Evolutionary conservation across 2,888 invertebrate species (phyloP).

Genomic region (Orchesella flavescens): DNA sequence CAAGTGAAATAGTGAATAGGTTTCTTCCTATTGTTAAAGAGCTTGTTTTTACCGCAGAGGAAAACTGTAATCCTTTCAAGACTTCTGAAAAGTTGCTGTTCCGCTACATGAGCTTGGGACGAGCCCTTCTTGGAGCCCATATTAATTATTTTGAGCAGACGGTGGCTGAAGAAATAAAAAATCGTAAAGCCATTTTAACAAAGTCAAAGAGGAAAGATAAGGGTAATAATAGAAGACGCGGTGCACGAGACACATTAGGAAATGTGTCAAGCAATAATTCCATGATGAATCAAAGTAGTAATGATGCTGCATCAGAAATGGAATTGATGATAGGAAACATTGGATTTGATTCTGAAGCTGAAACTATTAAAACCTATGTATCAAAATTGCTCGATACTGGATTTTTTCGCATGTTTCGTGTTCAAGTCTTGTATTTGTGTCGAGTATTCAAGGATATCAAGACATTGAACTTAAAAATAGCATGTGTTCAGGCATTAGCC

Average conservation of each 20-base stretch:
- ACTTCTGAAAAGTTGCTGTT: constrained; percentile 43
- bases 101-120: constrained; percentile 66
- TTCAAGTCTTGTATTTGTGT: constrained; percentile 65
- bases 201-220: constrained; percentile 47
- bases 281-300: constrained; percentile 44
- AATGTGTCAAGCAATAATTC: constrained; percentile 14
- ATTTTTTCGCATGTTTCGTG: constrained; percentile 66
- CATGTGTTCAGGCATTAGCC: constrained; percentile 65
- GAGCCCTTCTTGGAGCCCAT: constrained; percentile 66
- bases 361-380: constrained; percentile 63
- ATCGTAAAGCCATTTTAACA: constrained; percentile 48
- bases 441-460: constrained; percentile 46
- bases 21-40: constrained; percentile 58
- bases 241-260: neutral
- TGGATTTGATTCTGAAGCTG: constrained; percentile 69
- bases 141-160: constrained; percentile 68
- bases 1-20: constrained; percentile 46
- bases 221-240: neutral
- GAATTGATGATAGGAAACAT: constrained; percentile 70
- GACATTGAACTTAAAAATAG: constrained; percentile 65
- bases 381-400: constrained; percentile 66
- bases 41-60: constrained; percentile 49
- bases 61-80: constrained; percentile 17
- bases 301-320: constrained; percentile 64
- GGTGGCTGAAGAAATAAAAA: constrained; percentile 64